phyloP scores from a whole-genome alignment of 2,113 vertebrate species.

The Marmota monax region DNA sequence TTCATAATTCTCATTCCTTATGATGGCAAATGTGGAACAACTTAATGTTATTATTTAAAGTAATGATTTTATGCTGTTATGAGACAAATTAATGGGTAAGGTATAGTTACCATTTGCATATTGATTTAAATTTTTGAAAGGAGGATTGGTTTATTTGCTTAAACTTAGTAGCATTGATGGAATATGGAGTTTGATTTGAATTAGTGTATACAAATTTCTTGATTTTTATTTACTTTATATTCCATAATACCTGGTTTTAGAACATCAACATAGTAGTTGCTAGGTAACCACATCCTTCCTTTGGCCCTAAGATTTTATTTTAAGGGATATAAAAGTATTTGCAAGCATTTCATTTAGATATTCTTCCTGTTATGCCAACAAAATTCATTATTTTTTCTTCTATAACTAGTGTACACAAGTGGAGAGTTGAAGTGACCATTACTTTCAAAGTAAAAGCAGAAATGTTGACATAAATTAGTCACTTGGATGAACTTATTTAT shows the following conservation, averaged over 20 bases:
- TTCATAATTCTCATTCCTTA: background rate
- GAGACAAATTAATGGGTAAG: background rate
- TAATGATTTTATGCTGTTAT: background rate
- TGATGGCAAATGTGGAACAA: background rate
- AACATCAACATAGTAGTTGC: conserved; percentile 35
- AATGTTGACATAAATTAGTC: conserved; percentile 54
- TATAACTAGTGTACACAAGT: conserved; percentile 12
- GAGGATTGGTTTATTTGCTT: background rate
- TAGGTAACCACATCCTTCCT: conserved; percentile 28
- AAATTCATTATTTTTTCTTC: background rate
- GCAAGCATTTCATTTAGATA: conserved; percentile 44
- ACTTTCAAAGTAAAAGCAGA: conserved; percentile 60
- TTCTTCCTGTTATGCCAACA: background rate
- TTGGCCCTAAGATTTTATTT: conserved; percentile 43
- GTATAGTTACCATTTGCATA: background rate
- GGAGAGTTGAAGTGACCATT: conserved; percentile 34
- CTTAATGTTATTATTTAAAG: background rate
- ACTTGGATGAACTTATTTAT: conserved; percentile 64
- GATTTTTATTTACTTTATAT: conserved; percentile 59
- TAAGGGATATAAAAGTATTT: conserved; percentile 2
- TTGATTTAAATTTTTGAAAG: background rate
- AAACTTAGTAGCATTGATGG: background rate
- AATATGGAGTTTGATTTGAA: conserved; percentile 29
- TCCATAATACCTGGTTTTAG: background rate
- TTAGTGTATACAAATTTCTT: background rate